Percentiles rank a stretch among this genome's conserved stretches.
These are phyloP conservation scores for Osmoderma eremita DNA, from an alignment of 2,888 invertebrate genomes.

Conservation along the genomic window DNA sequence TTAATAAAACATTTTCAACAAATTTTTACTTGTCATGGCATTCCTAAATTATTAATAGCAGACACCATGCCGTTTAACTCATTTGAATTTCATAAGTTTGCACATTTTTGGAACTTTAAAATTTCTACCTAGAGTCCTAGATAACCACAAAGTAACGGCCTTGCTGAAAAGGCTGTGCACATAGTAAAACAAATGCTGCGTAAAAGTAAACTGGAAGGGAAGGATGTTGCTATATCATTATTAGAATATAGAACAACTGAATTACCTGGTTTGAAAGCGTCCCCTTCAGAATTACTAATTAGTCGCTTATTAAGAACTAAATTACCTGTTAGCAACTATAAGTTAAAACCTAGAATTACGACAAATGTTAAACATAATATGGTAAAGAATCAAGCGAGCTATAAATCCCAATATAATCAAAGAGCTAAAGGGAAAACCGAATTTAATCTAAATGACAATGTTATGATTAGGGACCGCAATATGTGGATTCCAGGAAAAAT, in stretches of 20 bases:
- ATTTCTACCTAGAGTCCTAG: background rate
- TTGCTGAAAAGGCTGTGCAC: constrained; percentile 7
- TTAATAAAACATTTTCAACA: background rate
- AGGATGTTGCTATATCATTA: background rate
- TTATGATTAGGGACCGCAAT: background rate
- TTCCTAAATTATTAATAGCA: too few species aligned
- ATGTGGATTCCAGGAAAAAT: constrained; percentile 1
- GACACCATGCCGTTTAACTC: background rate
- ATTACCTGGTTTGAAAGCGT: background rate
- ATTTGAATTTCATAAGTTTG: constrained; percentile 15
- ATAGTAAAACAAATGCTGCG: background rate
- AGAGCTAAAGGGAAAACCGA: background rate
- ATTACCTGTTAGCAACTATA: background rate
- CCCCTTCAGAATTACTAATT: constrained; percentile 6
- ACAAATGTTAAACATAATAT: background rate
- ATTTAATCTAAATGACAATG: background rate
- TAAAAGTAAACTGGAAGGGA: background rate
- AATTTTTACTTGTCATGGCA: too few species aligned
- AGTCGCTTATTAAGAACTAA: constrained; percentile 6
- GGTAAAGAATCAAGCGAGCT: background rate
- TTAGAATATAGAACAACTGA: constrained; percentile 1
- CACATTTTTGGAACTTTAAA: background rate
- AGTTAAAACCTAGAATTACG: constrained; percentile 4
- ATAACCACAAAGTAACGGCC: background rate
- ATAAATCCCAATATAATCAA: background rate